Base-by-base conservation (phyloP, 2,797 vertebrate species). In the Galagoides demidoff region DNA sequence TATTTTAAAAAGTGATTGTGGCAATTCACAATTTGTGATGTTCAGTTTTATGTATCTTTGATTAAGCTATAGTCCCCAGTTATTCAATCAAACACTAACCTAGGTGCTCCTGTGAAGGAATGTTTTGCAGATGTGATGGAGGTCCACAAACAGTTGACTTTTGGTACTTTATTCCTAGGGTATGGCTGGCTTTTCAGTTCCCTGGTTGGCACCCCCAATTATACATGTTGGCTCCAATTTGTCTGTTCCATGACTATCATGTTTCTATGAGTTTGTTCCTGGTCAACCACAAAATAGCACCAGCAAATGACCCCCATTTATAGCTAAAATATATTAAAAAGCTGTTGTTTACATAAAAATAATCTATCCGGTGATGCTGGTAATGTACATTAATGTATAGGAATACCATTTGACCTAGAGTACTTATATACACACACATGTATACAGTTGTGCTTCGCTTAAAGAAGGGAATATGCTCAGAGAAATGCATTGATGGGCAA, bases 1-100 rank as follows among this genome's bases (percentile, higher is more conserved):
- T 31, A 43, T 84, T 89, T 89, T 70, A 43, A 79, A 64, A 84
- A 31, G 37, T 74, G 57, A 96, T 61, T 92, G 77, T 81, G 61
- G 34, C 8, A 66, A 84, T 79, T 88, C 79, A 76, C 10, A 85
- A 12, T 87, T 52, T 95, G 34, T 81, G 71, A 31, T 90, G 8
- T 6, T 77, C 16, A 57, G 9, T 82, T 84, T 95, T 87, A 77
- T 94, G 22, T 59, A 13, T 85, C 64, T 34, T 76, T 74, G 64
- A 17, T 87, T 96, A 83, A 31, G 27, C 39, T 84, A 90, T 12
- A 63, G 49, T 68, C 29, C 7, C 25, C 31, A 94, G 55, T 85
- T 93, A 78, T n/a, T 92, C 52, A 94, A 45, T 70, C 52, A 89
- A 84, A 84, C 43, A 71, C 14, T 64, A 57, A 70, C 83, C 49